Evolutionary conservation across 1,140 invertebrate species (phyloP).

Genomic region (Parasteatoda tepidariorum): DNA sequence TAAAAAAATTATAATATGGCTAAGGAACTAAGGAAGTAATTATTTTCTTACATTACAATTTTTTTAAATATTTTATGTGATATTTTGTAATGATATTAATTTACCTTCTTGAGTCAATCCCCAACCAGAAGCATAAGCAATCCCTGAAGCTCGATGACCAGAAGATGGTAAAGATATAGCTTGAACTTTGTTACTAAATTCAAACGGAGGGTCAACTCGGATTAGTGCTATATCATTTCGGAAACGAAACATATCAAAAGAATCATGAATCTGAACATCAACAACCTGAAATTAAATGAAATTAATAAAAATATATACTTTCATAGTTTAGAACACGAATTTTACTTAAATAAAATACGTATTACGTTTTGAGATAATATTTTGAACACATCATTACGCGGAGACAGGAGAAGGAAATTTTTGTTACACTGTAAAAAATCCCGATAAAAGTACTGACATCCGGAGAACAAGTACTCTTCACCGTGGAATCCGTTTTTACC

Average conservation of each 20-base stretch:
- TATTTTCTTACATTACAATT: neutral
- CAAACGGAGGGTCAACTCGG: conserved; percentile 28
- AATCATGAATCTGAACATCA: conserved; percentile 49
- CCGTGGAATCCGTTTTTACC: no score
- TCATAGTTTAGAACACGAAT: no score
- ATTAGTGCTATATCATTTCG: conserved; percentile 55
- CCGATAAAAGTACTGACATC: no score
- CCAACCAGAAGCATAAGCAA: conserved; percentile 54
- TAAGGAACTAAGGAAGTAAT: no score
- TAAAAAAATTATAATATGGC: no score
- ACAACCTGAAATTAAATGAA: conserved; percentile 20
- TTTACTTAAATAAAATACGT: no score
- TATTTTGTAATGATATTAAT: neutral
- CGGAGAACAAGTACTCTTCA: no score
- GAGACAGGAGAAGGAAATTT: no score
- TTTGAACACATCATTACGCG: no score
- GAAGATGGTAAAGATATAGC: conserved; percentile 39
- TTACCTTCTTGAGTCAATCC: conserved; percentile 56
- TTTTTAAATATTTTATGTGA: neutral
- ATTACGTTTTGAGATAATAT: no score
- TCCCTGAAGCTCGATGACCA: conserved; percentile 22
- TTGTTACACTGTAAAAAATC: no score
- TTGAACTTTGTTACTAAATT: conserved; percentile 34
- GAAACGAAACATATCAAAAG: conserved; percentile 53
- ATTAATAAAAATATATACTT: no score